Base-by-base conservation (phyloP, 2,888 invertebrate genomes). In the Pterobdella sp. region DNA sequence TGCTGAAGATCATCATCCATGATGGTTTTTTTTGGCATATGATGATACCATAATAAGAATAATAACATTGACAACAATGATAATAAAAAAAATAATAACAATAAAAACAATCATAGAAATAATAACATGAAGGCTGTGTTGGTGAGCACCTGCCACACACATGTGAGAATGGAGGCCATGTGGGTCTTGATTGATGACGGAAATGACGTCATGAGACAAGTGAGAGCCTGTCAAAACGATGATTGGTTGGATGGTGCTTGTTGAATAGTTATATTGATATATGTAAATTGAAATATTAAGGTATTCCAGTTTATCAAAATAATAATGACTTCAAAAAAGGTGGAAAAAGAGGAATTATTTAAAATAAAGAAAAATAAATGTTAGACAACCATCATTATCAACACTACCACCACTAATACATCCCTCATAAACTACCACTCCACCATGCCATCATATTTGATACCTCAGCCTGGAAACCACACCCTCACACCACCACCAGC, bases 141-240 rank as follows among this genome's bases (percentile, higher is more conserved):
- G 36, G 88, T 88, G n/a, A 90, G 85, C 56, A 88, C 86, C 76
- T 86, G 86, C 90, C 90, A 90, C 32, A 90, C 86, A 0, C 88
- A 87, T 1, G 87, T 87, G 67, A 90, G 81, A 75, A 90, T 87
- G 77, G 87, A 86, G 18, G 86, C 85, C 79, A 89, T 84, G 81
- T 86, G 89, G 29, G 85, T 86, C 2, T 85, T 82, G 80, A 89
- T 86, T 77, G 87, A 86, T 79, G 87, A 88, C 0, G 89, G 88
- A 80, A 88, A 87, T 77, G 86, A 87, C 63, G 85, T 87, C 63
- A 89, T 86, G 67, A 90, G 81, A 71, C 87, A 85, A 65, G 88
- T 88, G n/a, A 89, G 80, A 18, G 86, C 87, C 87, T 81, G 76
- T 73, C n/a, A n/a, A n/a, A n/a, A n/a, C n/a, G n/a, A n/a, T n/a